Evolutionary conservation across 2,797 vertebrate genomes (phyloP).

Genomic region (Leptatherina wallacei): DNA sequence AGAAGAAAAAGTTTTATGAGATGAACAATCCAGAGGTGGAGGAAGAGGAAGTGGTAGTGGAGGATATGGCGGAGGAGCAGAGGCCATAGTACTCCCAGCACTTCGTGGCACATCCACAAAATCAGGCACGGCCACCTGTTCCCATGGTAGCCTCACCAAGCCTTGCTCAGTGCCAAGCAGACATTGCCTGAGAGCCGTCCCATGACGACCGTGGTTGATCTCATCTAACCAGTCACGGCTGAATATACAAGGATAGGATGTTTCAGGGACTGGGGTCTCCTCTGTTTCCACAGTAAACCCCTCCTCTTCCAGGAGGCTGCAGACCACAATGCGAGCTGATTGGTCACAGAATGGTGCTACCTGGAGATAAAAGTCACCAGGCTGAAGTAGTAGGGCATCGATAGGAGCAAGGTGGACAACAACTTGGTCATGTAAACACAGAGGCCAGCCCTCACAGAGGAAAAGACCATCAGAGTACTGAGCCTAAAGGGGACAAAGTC

Average conservation of each 20-base stretch:
- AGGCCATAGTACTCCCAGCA: conserved; percentile 68
- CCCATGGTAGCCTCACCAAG: conserved; percentile 85
- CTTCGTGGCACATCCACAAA: conserved; percentile 78
- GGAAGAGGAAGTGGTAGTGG: conserved; percentile 45
- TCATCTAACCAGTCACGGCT: conserved; percentile 85
- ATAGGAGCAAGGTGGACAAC: conserved; percentile 88
- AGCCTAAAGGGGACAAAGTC: conserved; percentile 75
- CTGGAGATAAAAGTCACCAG: conserved; percentile 91
- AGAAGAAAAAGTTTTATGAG: conserved; percentile 22
- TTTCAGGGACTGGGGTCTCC: conserved; percentile 82
- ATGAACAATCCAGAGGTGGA: conserved; percentile 37
- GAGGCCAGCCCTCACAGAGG: conserved; percentile 90
- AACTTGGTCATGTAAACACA: conserved; percentile 87
- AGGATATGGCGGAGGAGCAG: conserved; percentile 54
- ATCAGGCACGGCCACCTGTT: conserved; percentile 84
- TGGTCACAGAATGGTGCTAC: conserved; percentile 82
- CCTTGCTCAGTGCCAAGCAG: conserved; percentile 87
- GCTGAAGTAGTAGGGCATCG: conserved; percentile 84
- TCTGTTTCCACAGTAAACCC: conserved; percentile 63
- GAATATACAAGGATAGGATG: conserved; percentile 85
- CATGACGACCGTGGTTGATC: conserved; percentile 78
- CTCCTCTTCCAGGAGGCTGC: conserved; percentile 86
- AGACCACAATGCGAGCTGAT: conserved; percentile 81
- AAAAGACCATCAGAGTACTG: conserved; percentile 85
- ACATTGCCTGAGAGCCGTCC: conserved; percentile 82